Evolutionary conservation across 2,888 invertebrate species (phyloP), one percentile per base, ranked within the genome.

Genomic region (Lepidochitona cinerea): DNA sequence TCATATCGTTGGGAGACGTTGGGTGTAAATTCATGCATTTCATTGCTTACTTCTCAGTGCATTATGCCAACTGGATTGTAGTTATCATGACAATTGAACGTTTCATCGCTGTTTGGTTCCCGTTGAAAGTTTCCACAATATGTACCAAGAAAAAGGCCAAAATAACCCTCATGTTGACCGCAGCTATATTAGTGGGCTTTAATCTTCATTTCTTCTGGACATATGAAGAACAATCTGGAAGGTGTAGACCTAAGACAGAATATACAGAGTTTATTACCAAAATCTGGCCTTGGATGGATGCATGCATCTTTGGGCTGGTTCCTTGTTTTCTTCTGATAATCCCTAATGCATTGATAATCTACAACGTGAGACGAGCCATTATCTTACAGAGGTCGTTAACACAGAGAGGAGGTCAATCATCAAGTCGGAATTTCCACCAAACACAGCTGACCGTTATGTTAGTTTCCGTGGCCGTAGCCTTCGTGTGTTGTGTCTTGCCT

Each of bases 1-100:
- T 79, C 33, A 73, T 83, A 6, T 71, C 74, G 37, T 69, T 85
- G 23, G 79, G 79, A 12, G 78, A 80, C 53, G 75, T 23, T 2
- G 79, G 83, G 0, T 88, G 88, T 66, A 79, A 83, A 70, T 23
- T 83, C 9, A 79, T 85, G 36, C 79, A 79, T 53, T 82, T 84
- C 71, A 36, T 83, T 5, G 84, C 85, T 18, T 83, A 83, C 37
- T 79, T 82, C 41, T 76, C 83, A 6, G 79, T 81, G 71, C 80
- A 81, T 73, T 85, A 81, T 69, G 79, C 87, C 26, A 86, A 85
- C 75, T 88, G 88, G 88, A 77, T 87, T 14, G 75, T 88, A 9
- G 88, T 87, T 6, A 79, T 81, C 14, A 84, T 88, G 84, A 86
- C 87, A 12, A 70, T 82, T 3, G 88, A 88, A 72, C 80, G 88